phyloP scores from a whole-genome alignment of 2,797 vertebrate genomes.

The Halcyon smyrnensis region DNA sequence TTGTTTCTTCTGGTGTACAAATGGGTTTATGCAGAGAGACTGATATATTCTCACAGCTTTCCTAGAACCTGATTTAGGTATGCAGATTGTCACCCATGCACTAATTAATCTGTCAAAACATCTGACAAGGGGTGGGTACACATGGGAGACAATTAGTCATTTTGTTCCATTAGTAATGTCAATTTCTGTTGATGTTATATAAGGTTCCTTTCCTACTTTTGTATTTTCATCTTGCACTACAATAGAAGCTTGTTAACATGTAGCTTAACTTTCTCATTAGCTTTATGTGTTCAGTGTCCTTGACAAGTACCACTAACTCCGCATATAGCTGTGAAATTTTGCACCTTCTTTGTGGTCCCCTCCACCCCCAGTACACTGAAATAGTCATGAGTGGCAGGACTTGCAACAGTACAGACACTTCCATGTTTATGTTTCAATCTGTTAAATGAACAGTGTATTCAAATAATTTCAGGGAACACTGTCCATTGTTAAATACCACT shows the following conservation, averaged over 20 bases:
- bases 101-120: constrained; percentile 24
- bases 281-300: neutral
- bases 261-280: neutral
- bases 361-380: neutral
- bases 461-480: neutral
- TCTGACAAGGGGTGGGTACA: neutral
- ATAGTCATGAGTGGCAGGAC: neutral
- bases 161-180: constrained; percentile 3
- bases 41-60: neutral
- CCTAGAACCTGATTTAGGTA: constrained; percentile 2
- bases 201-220: constrained; percentile 11
- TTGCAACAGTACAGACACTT: neutral
- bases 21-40: neutral
- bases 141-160: neutral
- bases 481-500: neutral
- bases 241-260: neutral
- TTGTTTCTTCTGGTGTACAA: neutral
- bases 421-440: neutral
- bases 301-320: neutral
- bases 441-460: neutral
- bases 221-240: neutral
- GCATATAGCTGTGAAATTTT: neutral
- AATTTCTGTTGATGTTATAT: neutral
- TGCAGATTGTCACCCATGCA: neutral
- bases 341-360: neutral